Evolutionary conservation across 1,140 invertebrate genomes (phyloP), one percentile per base, ranked within the genome.

Genomic region (Monochamus saltuarius): DNA sequence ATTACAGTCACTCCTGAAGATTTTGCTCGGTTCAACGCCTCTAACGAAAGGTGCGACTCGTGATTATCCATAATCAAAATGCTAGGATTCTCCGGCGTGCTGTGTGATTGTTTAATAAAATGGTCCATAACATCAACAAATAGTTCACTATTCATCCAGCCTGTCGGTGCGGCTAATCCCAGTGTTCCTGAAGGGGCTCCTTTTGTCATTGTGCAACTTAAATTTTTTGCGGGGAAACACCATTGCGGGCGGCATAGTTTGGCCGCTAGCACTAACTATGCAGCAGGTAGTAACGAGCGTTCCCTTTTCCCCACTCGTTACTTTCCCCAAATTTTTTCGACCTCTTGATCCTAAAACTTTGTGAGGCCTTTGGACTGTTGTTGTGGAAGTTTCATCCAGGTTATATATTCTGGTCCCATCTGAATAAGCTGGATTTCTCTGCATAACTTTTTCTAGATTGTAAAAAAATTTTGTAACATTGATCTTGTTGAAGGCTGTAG

Each of bases 41-140:
- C 65, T 2, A 76, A 35, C n/a, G 47, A 49, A 7, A 75, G 51
- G 59, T 76, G 72, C 11, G 66, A 70, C 46, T 74, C 72, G 58
- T 80, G 75, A 55, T 79, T 80, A 65, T 81, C 77, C 39, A 75
- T 68, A 7, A 80, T 64, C n/a, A 81, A 43, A 9, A 79, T 52
- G 4, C 69, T 59, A 61, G 75, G 75, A 63, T 70, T 67, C 17
- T 79, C 72, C 65, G 54, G 56, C 2, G 75, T 69, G 45, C 64
- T 52, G 37, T 62, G 62, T 9, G 67, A 65, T 69, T 38, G 37
- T 38, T 7, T 13, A 39, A 39, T 39, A 39, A 39, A 39, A 39
- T 39, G 38, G 11, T 39, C 13, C 7, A 2, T 13, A 39, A 39
- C 38, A n/a, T 40, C 1, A 2, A 40, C 38, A 40, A 40, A 40